Base-by-base conservation (phyloP, 2,797 vertebrate species). In the Danio kyathit region DNA sequence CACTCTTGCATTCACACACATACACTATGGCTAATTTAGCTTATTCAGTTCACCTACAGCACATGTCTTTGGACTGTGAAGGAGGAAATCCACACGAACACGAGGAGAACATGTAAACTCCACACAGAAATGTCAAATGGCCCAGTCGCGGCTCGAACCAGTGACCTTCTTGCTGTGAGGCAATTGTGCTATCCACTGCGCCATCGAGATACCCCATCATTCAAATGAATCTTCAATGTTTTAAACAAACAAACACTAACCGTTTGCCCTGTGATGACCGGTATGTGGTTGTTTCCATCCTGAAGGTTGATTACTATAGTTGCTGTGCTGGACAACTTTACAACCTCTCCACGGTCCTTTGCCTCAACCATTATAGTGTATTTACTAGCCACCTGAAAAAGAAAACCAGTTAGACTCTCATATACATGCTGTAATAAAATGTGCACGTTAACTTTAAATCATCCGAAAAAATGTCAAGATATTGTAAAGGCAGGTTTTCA, bases 261-360 rank as follows among this genome's bases (percentile, higher is more conserved):
- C 7, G 88, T 89, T 84, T 86, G 87, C 51, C 85, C 83, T 0
- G 8, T 87, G 84, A 93, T 86, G 12, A 29, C 60, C 0, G 93
- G 93, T 7, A 81, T 63, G 57, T 92, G 76, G 76, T 92, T 90
- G 82, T 94, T 94, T 5, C 84, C 84, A 0, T 92, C 90, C 73
- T 73, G 13, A 21, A 94, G 79, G 2, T 86, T 57, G 60, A 94
- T 49, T 40, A 90, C 6, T 16, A 93, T 82, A 1, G 88, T 90
- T 4, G 91, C 86, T 11, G 88, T 90, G 74, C 91, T 92, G 65
- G 90, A 93, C 41, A 92, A 83, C 13, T 84, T 84, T 44, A 91
- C 54, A 0, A 83, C 78, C 1, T 89, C 86, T 1, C 93, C 91
- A 0, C 91, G 89, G 83, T 94, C 94, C 80, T 86, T 91, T 16